These are phyloP conservation scores for Ellobius talpinus DNA, from an alignment of 2,113 vertebrate species.

Conservation along the genomic window DNA sequence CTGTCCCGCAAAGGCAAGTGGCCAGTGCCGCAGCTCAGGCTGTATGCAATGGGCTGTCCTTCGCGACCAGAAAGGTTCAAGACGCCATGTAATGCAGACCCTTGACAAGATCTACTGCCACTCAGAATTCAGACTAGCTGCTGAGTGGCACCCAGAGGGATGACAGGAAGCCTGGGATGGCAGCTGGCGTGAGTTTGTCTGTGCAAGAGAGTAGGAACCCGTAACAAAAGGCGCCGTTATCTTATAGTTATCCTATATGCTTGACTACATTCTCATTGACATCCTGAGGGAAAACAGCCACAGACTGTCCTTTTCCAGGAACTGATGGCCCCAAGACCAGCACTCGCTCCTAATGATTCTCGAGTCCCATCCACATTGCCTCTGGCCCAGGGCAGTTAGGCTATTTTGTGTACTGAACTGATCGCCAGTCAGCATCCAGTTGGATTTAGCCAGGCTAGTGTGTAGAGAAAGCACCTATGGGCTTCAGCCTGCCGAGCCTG, in stretches of 20 bases:
- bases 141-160: not conserved
- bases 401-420: not conserved
- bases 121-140: not conserved
- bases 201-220: no score
- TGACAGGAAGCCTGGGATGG: not conserved
- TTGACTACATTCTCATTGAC: not conserved
- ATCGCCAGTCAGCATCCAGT: not conserved
- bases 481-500: not conserved
- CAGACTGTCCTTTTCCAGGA: not conserved
- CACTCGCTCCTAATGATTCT: not conserved
- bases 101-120: fast-evolving
- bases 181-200: fast-evolving
- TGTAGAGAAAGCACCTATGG: conserved; percentile 8
- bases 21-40: not conserved
- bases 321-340: not conserved
- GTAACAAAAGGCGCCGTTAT: not conserved
- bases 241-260: not conserved
- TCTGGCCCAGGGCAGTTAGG: not conserved
- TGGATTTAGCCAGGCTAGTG: not conserved
- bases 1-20: not conserved
- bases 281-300: not conserved
- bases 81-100: not conserved
- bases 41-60: fast-evolving
- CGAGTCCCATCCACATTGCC: not conserved
- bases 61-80: not conserved